Percentiles rank a stretch among this genome's conserved stretches.
These are phyloP conservation scores for Thecophora atra DNA, from an alignment of 2,888 invertebrate species.

Conservation along the genomic window DNA sequence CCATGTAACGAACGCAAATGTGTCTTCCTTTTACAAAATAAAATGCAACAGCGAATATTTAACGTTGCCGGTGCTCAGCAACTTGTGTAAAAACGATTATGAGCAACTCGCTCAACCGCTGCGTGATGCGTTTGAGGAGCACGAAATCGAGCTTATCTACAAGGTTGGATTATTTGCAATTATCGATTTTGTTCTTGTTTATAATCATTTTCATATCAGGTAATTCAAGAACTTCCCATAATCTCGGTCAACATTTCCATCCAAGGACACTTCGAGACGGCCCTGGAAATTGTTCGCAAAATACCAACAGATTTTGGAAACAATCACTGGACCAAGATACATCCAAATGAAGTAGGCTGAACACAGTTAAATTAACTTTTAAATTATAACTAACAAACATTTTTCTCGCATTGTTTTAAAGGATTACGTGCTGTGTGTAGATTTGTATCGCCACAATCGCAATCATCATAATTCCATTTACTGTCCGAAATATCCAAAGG, in stretches of 20 bases:
- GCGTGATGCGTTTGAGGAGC: slow-evolving; percentile 73
- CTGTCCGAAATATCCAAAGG: slow-evolving; percentile 88
- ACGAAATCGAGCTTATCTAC: slow-evolving; percentile 75
- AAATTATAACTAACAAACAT: background rate
- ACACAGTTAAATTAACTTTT: background rate
- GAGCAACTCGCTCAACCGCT: slow-evolving; percentile 72
- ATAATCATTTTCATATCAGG: too few relatives aligned
- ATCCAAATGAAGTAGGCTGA: slow-evolving; percentile 71
- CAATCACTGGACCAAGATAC: slow-evolving; percentile 71
- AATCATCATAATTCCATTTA: slow-evolving; percentile 70
- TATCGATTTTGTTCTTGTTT: too few relatives aligned
- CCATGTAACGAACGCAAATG: slow-evolving; percentile 74
- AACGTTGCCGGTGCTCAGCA: slow-evolving; percentile 60
- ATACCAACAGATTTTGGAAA: slow-evolving; percentile 62
- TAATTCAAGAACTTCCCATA: slow-evolving; percentile 74
- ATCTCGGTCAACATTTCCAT: slow-evolving; percentile 70
- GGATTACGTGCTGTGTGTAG: slow-evolving; percentile 77
- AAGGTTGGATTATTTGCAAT: slow-evolving; percentile 66
- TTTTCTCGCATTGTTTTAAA: slow-evolving; percentile 46
- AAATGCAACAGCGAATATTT: slow-evolving; percentile 55
- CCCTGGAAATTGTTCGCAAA: slow-evolving; percentile 49
- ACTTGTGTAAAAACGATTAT: slow-evolving; percentile 68
- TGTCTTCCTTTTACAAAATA: slow-evolving; percentile 71
- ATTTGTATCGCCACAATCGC: slow-evolving; percentile 67
- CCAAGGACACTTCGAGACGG: slow-evolving; percentile 68